Evolutionary conservation across 2,888 invertebrate genomes (phyloP).

Genomic region (Seira ritae): DNA sequence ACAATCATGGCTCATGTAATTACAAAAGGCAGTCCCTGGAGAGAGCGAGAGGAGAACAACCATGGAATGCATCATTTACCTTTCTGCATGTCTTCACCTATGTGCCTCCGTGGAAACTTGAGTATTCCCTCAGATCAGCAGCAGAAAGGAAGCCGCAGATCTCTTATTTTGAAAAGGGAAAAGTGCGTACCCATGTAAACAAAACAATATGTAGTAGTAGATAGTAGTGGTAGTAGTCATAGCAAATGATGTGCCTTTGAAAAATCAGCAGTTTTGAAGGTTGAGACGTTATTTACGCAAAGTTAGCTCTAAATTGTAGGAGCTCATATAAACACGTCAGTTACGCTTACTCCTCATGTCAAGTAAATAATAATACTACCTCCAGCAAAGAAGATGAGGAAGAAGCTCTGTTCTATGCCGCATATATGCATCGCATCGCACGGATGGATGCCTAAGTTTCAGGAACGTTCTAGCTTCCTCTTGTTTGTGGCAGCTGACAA

Average conservation of each 20-base stretch:
- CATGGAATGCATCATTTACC: constrained; percentile 3
- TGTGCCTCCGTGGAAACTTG: not conserved
- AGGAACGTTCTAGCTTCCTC: not conserved
- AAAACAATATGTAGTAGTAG: not conserved
- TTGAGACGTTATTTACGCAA: constrained; percentile 11
- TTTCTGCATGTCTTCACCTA: constrained; percentile 3
- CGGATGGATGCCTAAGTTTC: not conserved
- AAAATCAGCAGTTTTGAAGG: not conserved
- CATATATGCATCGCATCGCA: too few relatives aligned
- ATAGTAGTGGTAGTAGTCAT: not conserved
- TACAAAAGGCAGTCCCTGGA: not conserved
- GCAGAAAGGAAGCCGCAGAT: not conserved
- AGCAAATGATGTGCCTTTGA: not conserved
- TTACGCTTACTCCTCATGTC: constrained; percentile 47
- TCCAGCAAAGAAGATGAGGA: not conserved
- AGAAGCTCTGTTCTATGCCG: not conserved
- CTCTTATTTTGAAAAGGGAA: not conserved
- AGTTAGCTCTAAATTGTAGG: constrained; percentile 14
- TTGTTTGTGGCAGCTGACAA: constrained; percentile 55
- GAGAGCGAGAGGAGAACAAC: not conserved
- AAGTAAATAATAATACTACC: constrained; percentile 42
- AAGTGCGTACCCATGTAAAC: constrained; percentile 2
- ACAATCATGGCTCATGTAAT: not conserved
- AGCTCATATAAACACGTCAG: constrained; percentile 51
- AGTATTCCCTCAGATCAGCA: not conserved